Conservation (phyloP, 2,797 vertebrate species). For the Syngnathus rostellatus region DNA sequence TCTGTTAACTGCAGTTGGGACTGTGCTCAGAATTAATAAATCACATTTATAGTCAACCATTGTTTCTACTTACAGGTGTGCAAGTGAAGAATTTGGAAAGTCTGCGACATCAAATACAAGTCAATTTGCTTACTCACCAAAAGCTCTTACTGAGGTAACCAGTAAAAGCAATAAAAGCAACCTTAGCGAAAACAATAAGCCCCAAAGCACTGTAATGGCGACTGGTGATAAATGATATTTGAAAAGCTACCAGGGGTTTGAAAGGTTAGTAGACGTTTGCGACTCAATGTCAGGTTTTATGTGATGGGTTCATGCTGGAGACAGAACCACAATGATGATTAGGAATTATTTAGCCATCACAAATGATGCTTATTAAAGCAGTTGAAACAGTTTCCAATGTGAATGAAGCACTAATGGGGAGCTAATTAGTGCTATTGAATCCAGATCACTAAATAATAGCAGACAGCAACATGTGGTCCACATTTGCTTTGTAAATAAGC, state of each 20-base stretch:
- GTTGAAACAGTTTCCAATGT: slow-evolving; percentile 12
- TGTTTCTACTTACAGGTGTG: too few relatives aligned
- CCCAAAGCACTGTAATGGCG: neutral
- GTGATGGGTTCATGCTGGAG: neutral
- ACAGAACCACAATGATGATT: slow-evolving; percentile 2
- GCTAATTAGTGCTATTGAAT: slow-evolving; percentile 31
- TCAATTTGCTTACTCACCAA: too few relatives aligned
- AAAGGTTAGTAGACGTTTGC: neutral
- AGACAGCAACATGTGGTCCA: slow-evolving; percentile 33
- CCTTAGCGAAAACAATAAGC: neutral
- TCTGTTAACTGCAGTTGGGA: too few relatives aligned
- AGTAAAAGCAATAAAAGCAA: neutral
- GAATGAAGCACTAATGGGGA: slow-evolving; percentile 26
- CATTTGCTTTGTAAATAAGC: slow-evolving; percentile 29
- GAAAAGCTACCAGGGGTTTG: neutral
- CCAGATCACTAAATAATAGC: slow-evolving; percentile 26
- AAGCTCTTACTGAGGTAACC: too few relatives aligned
- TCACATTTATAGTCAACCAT: too few relatives aligned
- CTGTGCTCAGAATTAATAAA: too few relatives aligned
- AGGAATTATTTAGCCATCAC: slow-evolving; percentile 10
- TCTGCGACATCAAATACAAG: too few relatives aligned
- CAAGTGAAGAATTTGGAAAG: too few relatives aligned
- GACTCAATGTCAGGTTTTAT: neutral
- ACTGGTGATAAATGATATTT: neutral
- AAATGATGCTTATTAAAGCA: slow-evolving; percentile 8